Conservation (phyloP, 2,888 invertebrate genomes). For the Ischnura elegans region DNA sequence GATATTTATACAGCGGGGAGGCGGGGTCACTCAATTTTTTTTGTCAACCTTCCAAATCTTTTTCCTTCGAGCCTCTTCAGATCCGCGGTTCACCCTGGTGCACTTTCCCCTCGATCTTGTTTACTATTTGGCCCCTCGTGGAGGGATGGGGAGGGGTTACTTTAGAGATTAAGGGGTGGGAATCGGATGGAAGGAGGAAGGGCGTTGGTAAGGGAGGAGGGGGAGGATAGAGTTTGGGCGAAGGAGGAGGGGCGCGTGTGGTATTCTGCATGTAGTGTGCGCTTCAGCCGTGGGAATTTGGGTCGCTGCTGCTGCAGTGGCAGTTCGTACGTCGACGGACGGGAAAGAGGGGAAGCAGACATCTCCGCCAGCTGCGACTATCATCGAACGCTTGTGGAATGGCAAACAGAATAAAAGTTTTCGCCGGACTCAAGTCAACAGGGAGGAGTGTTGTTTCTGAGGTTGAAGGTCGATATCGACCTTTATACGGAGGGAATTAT, state of each 20-base stretch:
- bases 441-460: not conserved
- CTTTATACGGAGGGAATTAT: not conserved
- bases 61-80: not conserved
- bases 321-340: conserved; percentile 24
- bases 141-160: not conserved
- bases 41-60: not conserved
- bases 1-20: not conserved
- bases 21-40: not conserved
- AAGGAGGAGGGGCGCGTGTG: not conserved
- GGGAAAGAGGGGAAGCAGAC: not conserved
- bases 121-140: conserved; percentile 18
- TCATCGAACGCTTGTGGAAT: conserved; percentile 29
- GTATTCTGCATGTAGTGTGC: conserved; percentile 19
- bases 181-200: not conserved
- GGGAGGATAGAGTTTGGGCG: not conserved
- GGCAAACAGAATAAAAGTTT: conserved; percentile 31
- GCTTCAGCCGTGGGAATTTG: conserved; percentile 4
- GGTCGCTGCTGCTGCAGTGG: conserved; percentile 19
- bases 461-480: conserved; percentile 34
- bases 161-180: not conserved
- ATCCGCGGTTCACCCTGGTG: not conserved
- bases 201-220: not conserved
- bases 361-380: conserved; percentile 13
- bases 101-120: conserved; percentile 24
- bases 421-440: conserved; percentile 22